phyloP scores from a whole-genome alignment of 2,888 invertebrate genomes.

The Dolichopus griseipennis region DNA sequence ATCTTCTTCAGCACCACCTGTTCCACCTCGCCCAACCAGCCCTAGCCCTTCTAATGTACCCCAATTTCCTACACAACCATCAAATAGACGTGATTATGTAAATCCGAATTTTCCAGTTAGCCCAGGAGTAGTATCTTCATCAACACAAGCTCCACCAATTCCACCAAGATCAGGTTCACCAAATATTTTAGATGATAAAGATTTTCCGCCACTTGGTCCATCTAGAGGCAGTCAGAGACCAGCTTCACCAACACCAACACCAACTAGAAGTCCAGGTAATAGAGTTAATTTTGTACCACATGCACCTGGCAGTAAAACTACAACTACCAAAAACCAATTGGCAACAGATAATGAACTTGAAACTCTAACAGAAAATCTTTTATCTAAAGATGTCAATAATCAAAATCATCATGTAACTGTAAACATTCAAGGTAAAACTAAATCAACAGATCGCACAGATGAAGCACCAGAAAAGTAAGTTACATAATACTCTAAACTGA shows the following conservation, averaged over 20 bases:
- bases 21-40: neutral
- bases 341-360: constrained; percentile 57
- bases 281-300: constrained; percentile 35
- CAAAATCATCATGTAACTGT: constrained; percentile 59
- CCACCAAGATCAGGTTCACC: constrained; percentile 13
- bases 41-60: neutral
- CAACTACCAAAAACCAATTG: constrained; percentile 44
- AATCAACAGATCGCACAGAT: constrained; percentile 58
- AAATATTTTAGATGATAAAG: constrained; percentile 23
- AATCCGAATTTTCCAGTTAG: constrained; percentile 13
- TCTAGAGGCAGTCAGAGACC: constrained; percentile 20
- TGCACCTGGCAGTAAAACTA: constrained; percentile 12
- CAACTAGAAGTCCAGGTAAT: constrained; percentile 20
- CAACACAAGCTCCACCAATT: neutral
- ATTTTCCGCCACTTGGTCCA: constrained; percentile 29
- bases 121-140: neutral
- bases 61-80: constrained; percentile 8
- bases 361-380: constrained; percentile 60
- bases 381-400: constrained; percentile 65
- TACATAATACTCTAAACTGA: neutral
- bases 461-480: constrained; percentile 68
- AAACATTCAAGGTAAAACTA: constrained; percentile 66
- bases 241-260: constrained; percentile 9
- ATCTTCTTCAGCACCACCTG: neutral
- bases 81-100: constrained; percentile 16